Base-by-base conservation (phyloP, 2,888 invertebrate species). In the Auanema freiburgensis region DNA sequence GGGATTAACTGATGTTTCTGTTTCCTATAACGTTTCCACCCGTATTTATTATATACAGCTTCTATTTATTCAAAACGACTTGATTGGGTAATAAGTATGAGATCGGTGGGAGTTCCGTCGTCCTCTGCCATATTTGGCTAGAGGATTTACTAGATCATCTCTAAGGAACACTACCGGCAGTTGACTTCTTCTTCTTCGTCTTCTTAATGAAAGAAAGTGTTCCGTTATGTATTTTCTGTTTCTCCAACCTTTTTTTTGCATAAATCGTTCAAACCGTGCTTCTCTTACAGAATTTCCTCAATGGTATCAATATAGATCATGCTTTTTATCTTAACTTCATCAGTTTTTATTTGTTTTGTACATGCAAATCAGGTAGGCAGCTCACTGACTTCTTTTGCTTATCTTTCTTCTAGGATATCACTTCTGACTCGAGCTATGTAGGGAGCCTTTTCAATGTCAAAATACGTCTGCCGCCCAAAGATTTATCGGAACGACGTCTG, bases 381-480 rank as follows among this genome's bases (percentile, higher is more conserved):
- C 5, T 46, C 11, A 11, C 18, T 33, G 3, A 8, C 33, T 33
- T 33, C 8, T 8, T 33, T 33, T 33, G 33, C 33, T 33, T 33
- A 33, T 33, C 33, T 3, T 33, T 8, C 8, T 33, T 33, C 33
- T 8, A 33, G 33, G 33, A 33, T 33, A 33, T 33, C 8, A 8
- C 8, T 33, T 33, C 33, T 5, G 8, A 33, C 33, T 5, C 5
- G 6, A 24, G 24, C n/a, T 52, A 52, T 24, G 23, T 52, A 21
- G 52, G 52, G 11, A 52, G 52, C 8, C 24, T 70, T 52, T 70
- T 70, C 70, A 60, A 70, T 44, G 70, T 70, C n/a, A 57, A 70
- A 60, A 67, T 70, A 0, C 67, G 65, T 50, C 67, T 66, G 14
- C 70, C 70, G 6, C 70, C 70, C 1, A 52, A 23, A 1, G 52